Percentiles rank a stretch among this genome's conserved stretches.
Evolutionary conservation across 2,113 vertebrate genomes (phyloP).

Genomic region (Colius striatus): DNA sequence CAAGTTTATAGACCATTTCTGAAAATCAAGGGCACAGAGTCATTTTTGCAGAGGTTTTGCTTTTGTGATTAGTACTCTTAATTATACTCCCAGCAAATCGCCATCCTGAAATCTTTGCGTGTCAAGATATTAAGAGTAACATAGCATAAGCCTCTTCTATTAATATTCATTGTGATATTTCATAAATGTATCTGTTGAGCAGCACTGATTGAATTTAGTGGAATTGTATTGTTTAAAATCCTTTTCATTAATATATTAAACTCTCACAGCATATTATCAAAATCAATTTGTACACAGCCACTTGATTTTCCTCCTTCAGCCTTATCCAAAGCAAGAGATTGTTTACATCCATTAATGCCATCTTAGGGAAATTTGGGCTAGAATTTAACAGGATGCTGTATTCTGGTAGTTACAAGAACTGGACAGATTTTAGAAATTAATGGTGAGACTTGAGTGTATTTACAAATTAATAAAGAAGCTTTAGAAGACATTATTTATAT

Average conservation of each 20-base stretch:
- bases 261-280: background rate
- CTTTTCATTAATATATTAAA: slow-evolving; percentile 31
- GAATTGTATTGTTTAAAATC: slow-evolving; percentile 35
- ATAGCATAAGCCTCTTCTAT: background rate
- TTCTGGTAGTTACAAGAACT: background rate
- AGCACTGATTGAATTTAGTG: slow-evolving; percentile 36
- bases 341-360: background rate
- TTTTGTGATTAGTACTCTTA: background rate
- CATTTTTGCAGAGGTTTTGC: background rate
- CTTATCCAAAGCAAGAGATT: background rate
- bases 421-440: background rate
- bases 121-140: background rate
- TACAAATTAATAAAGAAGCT: background rate
- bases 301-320: background rate
- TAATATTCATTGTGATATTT: slow-evolving; percentile 35
- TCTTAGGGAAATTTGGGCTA: background rate
- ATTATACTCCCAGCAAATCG: background rate
- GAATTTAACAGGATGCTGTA: background rate
- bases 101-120: background rate
- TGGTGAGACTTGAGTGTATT: background rate
- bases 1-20: background rate
- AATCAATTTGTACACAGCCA: background rate
- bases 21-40: background rate
- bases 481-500: background rate
- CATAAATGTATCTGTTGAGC: background rate